Base-by-base conservation (phyloP, 2,888 invertebrate species). In the Rhagonycha fulva region DNA sequence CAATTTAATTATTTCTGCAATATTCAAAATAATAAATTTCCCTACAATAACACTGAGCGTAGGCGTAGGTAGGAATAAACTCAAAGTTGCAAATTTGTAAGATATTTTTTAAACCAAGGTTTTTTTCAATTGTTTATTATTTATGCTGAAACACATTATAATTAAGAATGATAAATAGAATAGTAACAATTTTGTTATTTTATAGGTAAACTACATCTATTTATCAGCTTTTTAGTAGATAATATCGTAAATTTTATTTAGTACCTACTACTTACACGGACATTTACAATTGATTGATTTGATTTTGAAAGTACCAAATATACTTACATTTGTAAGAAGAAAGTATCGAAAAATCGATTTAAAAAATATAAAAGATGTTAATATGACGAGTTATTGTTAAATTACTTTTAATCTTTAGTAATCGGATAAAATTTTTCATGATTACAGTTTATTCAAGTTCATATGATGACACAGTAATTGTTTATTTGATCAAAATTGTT, bases 161-260 rank as follows among this genome's bases (percentile, higher is more conserved):
- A 47, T 47, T n/a, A n/a, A 47, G 7, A n/a, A n/a, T 47, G 5
- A 47, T 47, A 47, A 47, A 47, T 47, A n/a, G 47, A 10, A 47
- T 47, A 2, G n/a, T 47, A 47, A 47, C n/a, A 47, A 47, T 47
- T 47, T 47, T 47, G n/a, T 47, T 47, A 47, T 47, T n/a, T 47
- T 47, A 47, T 47, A n/a, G n/a, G n/a, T 47, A 47, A 47, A 47
- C n/a, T 9, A n/a, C 47, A 47, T 47, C 47, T n/a, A 47, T 47
- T 47, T 47, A 47, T 47, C 47, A 47, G n/a, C n/a, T 30, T 14
- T 14, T 62, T 19, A 62, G 62, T 63, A 11, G 30, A 71, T 71
- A 23, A 32, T 62, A 62, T 62, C 71, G 62, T 71, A 71, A 71
- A 71, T 71, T 71, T 71, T 71, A 71, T 71, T 71, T 71, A 62